Percentiles rank a stretch among this genome's conserved stretches.
Evolutionary conservation across 2,888 invertebrate genomes (phyloP).

Genomic region (Vanessa cardui): DNA sequence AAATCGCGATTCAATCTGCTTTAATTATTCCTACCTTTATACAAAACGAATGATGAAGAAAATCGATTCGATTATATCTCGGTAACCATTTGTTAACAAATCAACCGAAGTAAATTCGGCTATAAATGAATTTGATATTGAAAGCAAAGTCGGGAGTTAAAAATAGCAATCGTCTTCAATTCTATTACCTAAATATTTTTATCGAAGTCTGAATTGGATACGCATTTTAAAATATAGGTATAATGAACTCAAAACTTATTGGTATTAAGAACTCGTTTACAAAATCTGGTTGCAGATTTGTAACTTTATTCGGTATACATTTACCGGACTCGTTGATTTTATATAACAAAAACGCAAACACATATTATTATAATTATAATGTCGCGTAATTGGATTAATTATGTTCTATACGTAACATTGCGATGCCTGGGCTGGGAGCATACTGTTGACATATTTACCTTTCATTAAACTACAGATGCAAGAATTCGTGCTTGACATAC

Average conservation of each 20-base stretch:
- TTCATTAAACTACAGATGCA: conserved; percentile 2
- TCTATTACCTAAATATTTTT: conserved; percentile 1
- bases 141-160: background rate
- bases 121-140: background rate
- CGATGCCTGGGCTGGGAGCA: conserved; percentile 19
- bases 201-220: background rate
- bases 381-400: conserved; percentile 44
- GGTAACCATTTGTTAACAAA: no score
- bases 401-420: conserved; percentile 26
- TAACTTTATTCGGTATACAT: conserved; percentile 35
- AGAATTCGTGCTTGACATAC: conserved; percentile 13
- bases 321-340: conserved; percentile 31
- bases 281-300: conserved; percentile 34
- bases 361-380: conserved; percentile 39
- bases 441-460: conserved; percentile 22
- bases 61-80: no score
- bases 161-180: background rate
- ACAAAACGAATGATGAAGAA: no score
- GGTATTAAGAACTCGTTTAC: conserved; percentile 34
- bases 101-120: no score
- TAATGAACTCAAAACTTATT: conserved; percentile 30
- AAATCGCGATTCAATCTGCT: no score
- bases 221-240: conserved; percentile 19
- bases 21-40: no score
- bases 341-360: conserved; percentile 27